Percentiles rank a stretch among this genome's conserved stretches.
These are phyloP conservation scores for Lutraria rhynchaena DNA, from an alignment of 1,140 invertebrate species.

Conservation along the genomic window DNA sequence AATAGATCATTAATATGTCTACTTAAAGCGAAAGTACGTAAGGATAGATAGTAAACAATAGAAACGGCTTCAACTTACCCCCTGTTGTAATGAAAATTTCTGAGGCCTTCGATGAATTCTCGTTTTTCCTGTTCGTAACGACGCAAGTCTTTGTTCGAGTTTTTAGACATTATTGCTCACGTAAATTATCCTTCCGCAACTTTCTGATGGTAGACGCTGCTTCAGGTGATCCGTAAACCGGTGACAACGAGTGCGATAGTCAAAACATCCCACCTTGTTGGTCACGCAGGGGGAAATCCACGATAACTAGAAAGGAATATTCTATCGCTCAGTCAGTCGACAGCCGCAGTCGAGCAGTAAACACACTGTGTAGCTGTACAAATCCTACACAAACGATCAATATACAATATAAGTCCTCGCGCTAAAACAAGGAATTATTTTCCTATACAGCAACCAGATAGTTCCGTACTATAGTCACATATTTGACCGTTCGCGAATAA, in stretches of 20 bases:
- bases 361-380: conserved; percentile 51
- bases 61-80: conserved; percentile 86
- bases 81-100: conserved; percentile 91
- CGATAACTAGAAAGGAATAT: conserved; percentile 75
- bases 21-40: conserved; percentile 39
- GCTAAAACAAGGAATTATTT: conserved; percentile 60
- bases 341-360: conserved; percentile 67
- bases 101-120: conserved; percentile 90
- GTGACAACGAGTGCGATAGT: conserved; percentile 69
- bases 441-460: conserved; percentile 55
- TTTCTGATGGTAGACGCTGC: conserved; percentile 56
- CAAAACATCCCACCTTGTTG: conserved; percentile 71
- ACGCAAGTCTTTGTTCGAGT: conserved; percentile 88
- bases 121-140: conserved; percentile 88
- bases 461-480: conserved; percentile 70
- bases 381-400: conserved; percentile 63
- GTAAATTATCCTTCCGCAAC: conserved; percentile 51
- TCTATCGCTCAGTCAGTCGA: conserved; percentile 70
- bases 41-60: neutral
- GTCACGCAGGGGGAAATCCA: conserved; percentile 77
- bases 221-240: conserved; percentile 63
- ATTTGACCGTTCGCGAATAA: conserved; percentile 75
- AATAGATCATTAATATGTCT: conserved; percentile 5
- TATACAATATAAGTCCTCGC: conserved; percentile 61
- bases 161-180: conserved; percentile 85